A percentile compares a stretch with the other conserved stretches of the same genome.
These are phyloP conservation scores for Lophius piscatorius DNA, from an alignment of 2,113 vertebrate genomes.

Conservation along the genomic window DNA sequence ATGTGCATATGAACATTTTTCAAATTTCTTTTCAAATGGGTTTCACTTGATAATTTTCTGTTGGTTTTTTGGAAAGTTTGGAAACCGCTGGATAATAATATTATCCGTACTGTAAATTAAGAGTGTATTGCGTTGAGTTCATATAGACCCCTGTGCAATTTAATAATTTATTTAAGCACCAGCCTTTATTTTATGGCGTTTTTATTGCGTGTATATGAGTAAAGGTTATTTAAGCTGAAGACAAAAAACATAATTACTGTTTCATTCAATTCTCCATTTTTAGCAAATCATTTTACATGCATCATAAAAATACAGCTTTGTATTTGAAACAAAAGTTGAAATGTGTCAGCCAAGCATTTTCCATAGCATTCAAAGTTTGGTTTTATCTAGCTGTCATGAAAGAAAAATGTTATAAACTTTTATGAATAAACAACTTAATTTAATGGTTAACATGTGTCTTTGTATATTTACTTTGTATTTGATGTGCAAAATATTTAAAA, in stretches of 20 bases:
- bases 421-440: slow-evolving; percentile 6
- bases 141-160: too few relatives aligned
- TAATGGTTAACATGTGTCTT: not conserved
- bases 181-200: slow-evolving; percentile 11
- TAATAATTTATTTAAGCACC: too few relatives aligned
- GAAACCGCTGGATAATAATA: too few relatives aligned
- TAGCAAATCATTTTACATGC: not conserved
- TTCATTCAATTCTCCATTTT: too few relatives aligned
- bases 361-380: slow-evolving; percentile 5
- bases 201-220: slow-evolving; percentile 35
- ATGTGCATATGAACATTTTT: too few relatives aligned
- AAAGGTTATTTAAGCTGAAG: slow-evolving; percentile 2
- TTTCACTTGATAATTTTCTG: too few relatives aligned
- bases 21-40: too few relatives aligned
- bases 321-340: not conserved
- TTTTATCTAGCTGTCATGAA: not conserved
- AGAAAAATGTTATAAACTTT: not conserved
- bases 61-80: too few relatives aligned
- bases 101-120: too few relatives aligned
- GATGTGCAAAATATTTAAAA: slow-evolving; percentile 37
- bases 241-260: too few relatives aligned
- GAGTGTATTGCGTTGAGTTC: too few relatives aligned
- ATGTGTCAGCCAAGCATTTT: slow-evolving; percentile 10
- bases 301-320: not conserved
- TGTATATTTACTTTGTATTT: slow-evolving; percentile 23